Percentiles rank a stretch among this genome's conserved stretches.
These are phyloP conservation scores for Manis crassicaudata DNA, from an alignment of 2,797 vertebrate species.

Conservation along the genomic window DNA sequence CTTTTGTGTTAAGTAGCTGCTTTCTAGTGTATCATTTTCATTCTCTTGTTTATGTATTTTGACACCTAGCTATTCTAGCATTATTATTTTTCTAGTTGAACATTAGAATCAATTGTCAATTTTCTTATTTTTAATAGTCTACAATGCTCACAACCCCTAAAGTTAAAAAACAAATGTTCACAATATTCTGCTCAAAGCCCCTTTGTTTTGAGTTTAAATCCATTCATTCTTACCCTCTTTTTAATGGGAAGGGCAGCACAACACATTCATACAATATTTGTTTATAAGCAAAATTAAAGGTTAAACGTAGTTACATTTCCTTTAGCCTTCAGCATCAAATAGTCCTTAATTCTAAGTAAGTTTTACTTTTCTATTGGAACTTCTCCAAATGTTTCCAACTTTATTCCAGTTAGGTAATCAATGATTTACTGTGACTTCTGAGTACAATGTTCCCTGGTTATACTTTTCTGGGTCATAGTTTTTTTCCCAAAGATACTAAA, in stretches of 20 bases:
- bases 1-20: neutral
- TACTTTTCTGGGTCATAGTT: neutral
- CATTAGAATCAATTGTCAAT: neutral
- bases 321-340: neutral
- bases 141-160: neutral
- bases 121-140: constrained; percentile 26
- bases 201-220: neutral
- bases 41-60: neutral
- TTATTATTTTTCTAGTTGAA: constrained; percentile 42
- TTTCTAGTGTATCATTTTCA: neutral
- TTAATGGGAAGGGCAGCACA: neutral
- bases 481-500: neutral
- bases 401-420: neutral
- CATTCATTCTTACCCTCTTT: neutral
- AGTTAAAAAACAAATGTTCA: neutral
- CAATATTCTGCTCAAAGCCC: neutral
- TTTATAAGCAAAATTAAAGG: neutral
- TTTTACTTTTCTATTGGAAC: constrained; percentile 14
- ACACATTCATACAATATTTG: neutral
- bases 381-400: neutral
- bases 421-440: neutral
- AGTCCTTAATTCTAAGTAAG: neutral
- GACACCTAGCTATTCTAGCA: neutral
- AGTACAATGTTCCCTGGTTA: neutral
- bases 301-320: neutral